These are phyloP conservation scores for Drosophila colorata DNA, from an alignment of 2,888 invertebrate genomes.

Conservation along the genomic window DNA sequence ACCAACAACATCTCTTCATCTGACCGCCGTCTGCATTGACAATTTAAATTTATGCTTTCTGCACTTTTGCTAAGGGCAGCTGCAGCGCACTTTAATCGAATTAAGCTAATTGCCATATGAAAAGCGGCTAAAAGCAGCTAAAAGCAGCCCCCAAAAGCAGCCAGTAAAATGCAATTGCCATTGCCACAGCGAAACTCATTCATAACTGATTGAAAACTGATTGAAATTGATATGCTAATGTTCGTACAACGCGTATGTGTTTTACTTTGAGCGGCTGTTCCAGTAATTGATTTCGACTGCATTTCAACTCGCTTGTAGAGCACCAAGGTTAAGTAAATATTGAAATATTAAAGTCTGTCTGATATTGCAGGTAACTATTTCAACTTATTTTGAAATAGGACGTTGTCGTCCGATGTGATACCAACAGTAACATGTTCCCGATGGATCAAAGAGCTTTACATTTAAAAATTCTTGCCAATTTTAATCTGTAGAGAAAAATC, in stretches of 20 bases:
- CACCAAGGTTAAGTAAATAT: neutral
- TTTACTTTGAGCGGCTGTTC: constrained; percentile 26
- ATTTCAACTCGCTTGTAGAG: neutral
- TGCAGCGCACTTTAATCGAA: constrained; percentile 70
- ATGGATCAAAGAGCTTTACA: too few relatives aligned
- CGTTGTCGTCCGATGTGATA: too few relatives aligned
- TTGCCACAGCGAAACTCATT: constrained; percentile 21
- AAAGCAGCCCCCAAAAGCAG: constrained; percentile 3
- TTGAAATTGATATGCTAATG: constrained; percentile 46
- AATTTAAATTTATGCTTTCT: constrained; percentile 48
- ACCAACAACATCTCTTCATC: constrained; percentile 20
- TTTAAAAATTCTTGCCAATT: too few relatives aligned
- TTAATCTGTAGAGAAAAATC: too few relatives aligned
- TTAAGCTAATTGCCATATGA: constrained; percentile 74
- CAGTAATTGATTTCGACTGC: neutral
- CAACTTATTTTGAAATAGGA: neutral
- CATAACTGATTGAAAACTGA: constrained; percentile 65
- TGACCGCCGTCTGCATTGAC: constrained; percentile 32
- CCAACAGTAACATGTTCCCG: too few relatives aligned
- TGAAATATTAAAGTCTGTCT: neutral
- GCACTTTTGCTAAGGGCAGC: constrained; percentile 26
- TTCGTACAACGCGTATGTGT: neutral
- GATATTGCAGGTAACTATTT: neutral
- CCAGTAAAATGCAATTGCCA: constrained; percentile 16
- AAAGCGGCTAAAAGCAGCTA: constrained; percentile 30